These are phyloP conservation scores for Hyperoplus lanceolatus DNA, from an alignment of 2,797 vertebrate genomes.

Conservation along the genomic window DNA sequence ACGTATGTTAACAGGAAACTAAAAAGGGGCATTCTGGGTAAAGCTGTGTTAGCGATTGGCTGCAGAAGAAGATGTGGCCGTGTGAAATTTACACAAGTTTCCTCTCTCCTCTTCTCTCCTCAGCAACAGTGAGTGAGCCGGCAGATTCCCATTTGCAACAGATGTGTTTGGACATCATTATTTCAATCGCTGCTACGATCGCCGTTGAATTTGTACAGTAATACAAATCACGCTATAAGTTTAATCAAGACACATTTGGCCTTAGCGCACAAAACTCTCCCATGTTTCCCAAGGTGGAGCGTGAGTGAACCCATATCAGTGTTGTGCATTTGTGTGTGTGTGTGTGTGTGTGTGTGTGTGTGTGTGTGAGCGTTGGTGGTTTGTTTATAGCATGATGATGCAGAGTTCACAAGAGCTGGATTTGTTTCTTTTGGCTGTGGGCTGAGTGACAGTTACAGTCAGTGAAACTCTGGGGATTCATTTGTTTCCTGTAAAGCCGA, in stretches of 20 bases:
- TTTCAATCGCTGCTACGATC: conserved; percentile 32
- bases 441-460: background rate
- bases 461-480: background rate
- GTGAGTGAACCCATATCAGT: background rate
- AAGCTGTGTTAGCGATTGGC: conserved; percentile 12
- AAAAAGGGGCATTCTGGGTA: conserved; percentile 20
- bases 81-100: conserved; percentile 38
- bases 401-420: conserved; percentile 6
- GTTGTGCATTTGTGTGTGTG: background rate
- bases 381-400: conserved; percentile 18
- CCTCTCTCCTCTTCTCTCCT: background rate
- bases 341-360: too few species aligned
- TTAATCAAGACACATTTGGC: conserved; percentile 27
- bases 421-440: background rate
- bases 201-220: conserved; percentile 28
- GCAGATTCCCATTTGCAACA: conserved; percentile 37
- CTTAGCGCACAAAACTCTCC: conserved; percentile 10
- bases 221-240: conserved; percentile 30
- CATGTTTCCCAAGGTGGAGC: background rate
- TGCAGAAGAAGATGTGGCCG: conserved; percentile 42
- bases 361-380: background rate
- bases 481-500: background rate
- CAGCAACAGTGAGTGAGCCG: conserved; percentile 21
- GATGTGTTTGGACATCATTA: conserved; percentile 48
- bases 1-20: conserved; percentile 70